A percentile compares a stretch with the other conserved stretches of the same genome.
These are phyloP conservation scores for Platynereis dumerilii DNA, from an alignment of 2,888 invertebrate species.

Conservation along the genomic window DNA sequence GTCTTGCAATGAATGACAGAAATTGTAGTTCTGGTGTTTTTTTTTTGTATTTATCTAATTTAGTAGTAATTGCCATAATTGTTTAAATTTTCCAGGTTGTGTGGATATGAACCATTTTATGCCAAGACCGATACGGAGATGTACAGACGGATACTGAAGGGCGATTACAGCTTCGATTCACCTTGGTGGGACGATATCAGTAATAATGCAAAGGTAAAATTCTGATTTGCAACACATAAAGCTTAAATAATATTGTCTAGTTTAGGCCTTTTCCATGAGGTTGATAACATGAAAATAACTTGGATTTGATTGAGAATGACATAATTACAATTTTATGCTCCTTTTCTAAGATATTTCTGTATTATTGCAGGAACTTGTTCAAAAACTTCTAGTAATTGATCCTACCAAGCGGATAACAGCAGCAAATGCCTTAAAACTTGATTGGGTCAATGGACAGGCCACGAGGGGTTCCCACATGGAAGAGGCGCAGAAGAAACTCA, in stretches of 20 bases:
- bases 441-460: conserved; percentile 56
- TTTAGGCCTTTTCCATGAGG: too few species aligned
- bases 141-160: conserved; percentile 59
- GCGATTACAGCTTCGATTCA: conserved; percentile 55
- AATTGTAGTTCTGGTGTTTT: too few species aligned
- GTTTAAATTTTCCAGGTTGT: conserved; percentile 43
- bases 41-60: background rate
- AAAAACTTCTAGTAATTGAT: conserved; percentile 47
- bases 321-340: too few species aligned
- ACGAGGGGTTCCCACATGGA: conserved; percentile 50
- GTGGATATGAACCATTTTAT: conserved; percentile 63
- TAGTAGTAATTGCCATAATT: background rate
- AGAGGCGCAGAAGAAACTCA: conserved; percentile 52
- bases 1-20: too few species aligned
- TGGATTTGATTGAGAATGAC: too few species aligned
- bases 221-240: conserved; percentile 35
- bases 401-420: conserved; percentile 52
- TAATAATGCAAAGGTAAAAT: conserved; percentile 61
- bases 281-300: too few species aligned
- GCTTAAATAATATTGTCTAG: too few species aligned
- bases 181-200: conserved; percentile 61
- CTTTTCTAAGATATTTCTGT: too few species aligned
- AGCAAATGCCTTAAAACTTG: conserved; percentile 50
- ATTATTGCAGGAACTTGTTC: conserved; percentile 49
- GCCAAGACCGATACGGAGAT: conserved; percentile 53